Evolutionary conservation across 2,113 vertebrate genomes (phyloP).

Genomic region (Prietella phreatophila): DNA sequence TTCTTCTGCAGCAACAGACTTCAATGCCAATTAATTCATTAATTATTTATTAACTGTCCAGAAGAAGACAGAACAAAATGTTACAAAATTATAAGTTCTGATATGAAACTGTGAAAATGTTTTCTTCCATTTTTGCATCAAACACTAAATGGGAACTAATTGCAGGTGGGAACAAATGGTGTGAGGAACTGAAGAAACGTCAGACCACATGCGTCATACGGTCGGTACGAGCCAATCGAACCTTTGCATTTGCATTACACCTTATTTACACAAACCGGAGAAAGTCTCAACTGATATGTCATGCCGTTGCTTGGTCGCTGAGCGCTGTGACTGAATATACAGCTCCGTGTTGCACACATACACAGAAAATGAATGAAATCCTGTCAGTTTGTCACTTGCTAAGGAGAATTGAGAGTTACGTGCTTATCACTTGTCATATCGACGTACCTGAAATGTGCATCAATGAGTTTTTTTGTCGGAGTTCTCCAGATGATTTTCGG

Average conservation of each 20-base stretch:
- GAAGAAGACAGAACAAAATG: too few relatives aligned
- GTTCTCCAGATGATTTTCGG: conserved; percentile 89
- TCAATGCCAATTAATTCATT: too few relatives aligned
- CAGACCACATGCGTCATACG: neutral
- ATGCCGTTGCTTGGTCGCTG: neutral
- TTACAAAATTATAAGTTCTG: too few relatives aligned
- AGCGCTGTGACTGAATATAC: neutral
- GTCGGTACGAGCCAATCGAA: neutral
- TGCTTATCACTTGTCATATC: neutral
- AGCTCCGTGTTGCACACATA: neutral
- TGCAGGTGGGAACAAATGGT: neutral
- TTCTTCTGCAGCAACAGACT: too few relatives aligned
- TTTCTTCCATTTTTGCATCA: neutral
- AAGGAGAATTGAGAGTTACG: neutral
- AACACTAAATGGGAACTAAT: neutral
- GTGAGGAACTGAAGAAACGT: neutral
- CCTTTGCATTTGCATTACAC: neutral
- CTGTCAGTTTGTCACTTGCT: neutral
- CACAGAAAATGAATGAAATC: neutral
- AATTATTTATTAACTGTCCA: too few relatives aligned
- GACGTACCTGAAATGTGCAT: conserved; percentile 82
- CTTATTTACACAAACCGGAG: neutral
- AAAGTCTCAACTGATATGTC: neutral
- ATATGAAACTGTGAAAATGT: too few relatives aligned
- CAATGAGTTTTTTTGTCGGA: conserved; percentile 81